Conservation (phyloP, 2,888 invertebrate genomes). For the Horisme vitalbata region DNA sequence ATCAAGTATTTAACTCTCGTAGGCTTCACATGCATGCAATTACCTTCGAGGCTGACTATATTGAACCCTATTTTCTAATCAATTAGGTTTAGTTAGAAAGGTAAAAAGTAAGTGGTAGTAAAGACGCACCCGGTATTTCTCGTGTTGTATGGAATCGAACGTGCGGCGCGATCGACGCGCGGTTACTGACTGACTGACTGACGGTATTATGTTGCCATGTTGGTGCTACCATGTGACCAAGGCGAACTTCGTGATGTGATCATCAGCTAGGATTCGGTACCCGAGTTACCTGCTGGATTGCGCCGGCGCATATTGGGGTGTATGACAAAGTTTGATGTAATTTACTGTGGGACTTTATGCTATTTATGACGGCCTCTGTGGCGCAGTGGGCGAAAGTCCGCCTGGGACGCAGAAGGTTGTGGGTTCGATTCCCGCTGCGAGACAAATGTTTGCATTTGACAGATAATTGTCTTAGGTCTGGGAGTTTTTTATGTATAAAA, state of each 20-base stretch:
- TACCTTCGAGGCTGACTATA: conserved; percentile 22
- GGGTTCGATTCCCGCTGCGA: no score
- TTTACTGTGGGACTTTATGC: no score
- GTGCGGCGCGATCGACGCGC: conserved; percentile 68
- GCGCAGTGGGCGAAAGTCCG: no score
- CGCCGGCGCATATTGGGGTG: conserved; percentile 22
- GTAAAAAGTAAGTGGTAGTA: conserved; percentile 32
- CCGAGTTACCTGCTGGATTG: conserved; percentile 21
- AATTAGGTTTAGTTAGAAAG: conserved; percentile 27
- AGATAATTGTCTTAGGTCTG: no score
- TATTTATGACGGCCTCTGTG: no score
- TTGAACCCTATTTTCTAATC: conserved; percentile 19
- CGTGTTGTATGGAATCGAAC: conserved; percentile 46
- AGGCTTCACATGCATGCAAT: conserved; percentile 32
- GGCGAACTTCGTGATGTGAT: conserved; percentile 63
- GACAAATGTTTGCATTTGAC: no score
- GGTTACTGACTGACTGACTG: conserved; percentile 57
- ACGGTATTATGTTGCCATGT: conserved; percentile 51
- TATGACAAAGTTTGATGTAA: no score
- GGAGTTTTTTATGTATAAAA: no score
- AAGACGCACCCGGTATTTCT: conserved; percentile 64
- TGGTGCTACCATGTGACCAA: conserved; percentile 74
- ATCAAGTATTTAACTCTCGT: conserved; percentile 42
- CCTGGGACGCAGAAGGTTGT: no score
- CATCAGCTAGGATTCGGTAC: conserved; percentile 40